Base-by-base conservation (phyloP, 2,888 invertebrate species). In the Epiblema foenella region DNA sequence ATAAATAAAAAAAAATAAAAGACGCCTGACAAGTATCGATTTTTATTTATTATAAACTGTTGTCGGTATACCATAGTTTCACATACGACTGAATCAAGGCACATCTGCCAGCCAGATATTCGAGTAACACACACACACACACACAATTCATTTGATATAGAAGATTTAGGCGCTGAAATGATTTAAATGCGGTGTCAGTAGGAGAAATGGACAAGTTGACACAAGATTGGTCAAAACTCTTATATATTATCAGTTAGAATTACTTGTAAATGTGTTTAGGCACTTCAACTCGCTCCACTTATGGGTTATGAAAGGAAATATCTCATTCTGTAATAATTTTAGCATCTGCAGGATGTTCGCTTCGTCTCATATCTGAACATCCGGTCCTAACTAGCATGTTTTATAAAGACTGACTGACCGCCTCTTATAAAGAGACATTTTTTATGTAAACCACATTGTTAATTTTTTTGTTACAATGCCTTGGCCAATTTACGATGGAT, bases 341-440 rank as follows among this genome's bases (percentile, higher is more conserved):
- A 85, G 79, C 77, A 77, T 66, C 49, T 59, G 75, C 86, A 84
- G 86, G 88, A 88, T 83, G 85, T 75, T 73, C 75, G 77, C 78
- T 78, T 79, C 82, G 83, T 85, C 85, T 86, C 84, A 83, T 86
- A 86, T 86, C 82, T 51, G 80, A 81, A 77, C 85, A 79, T 89
- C 88, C 89, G 82, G 80, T 62, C 29, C 46, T 57, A 29, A 66
- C 56, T 29, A 18, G 56, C 57, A 12, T 46, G 56, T 39, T 18
- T 56, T 46, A 17, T 56, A 42, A 62, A 60, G 60, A 18, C 17
- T 54, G 17, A 51, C 51, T 18, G 17, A 1, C 42, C 20, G 15
- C 42, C 42, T 12, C 1, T 42, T 15, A 42, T 42, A 42, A 12
- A 4, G n/a, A n/a, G 39, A 2, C 3, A 33, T n/a, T n/a, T 42